Base-by-base conservation (phyloP, 2,797 vertebrate genomes). In the Urophycis tenuis region DNA sequence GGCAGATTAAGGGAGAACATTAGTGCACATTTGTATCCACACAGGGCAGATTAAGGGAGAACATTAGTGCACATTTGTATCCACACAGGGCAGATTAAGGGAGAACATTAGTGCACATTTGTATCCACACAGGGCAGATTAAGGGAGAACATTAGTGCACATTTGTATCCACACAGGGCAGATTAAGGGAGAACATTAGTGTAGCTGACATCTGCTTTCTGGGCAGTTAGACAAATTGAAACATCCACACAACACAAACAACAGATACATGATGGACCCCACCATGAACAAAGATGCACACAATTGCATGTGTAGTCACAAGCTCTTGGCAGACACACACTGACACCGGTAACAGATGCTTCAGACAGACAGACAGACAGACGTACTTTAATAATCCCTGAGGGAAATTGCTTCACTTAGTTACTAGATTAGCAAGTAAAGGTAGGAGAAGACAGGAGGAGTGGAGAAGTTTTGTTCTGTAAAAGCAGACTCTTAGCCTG, bases 1-100 rank as follows among this genome's bases (percentile, higher is more conserved):
- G 84, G 84, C 84, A 91, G 89, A 91, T 92, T 93, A 91, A 89
- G 86, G 88, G 91, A 91, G n/a, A n/a, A n/a, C n/a, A n/a, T n/a
- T n/a, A n/a, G n/a, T n/a, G 69, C 78, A 87, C 81, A 83, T 90
- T 89, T 90, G 87, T 88, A 79, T 84, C 83, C 76, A 81, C 74
- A 82, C 74, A 82, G 90, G 84, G 84, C 84, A 91, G 89, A 91
- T 92, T 93, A 91, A 89, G 86, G 88, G 91, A 91, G n/a, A n/a
- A n/a, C n/a, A n/a, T n/a, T n/a, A n/a, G n/a, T n/a, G 69, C 78
- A 87, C 81, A 83, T 90, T 89, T 90, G 87, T 88, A 79, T 84
- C 83, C 76, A 81, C 74, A 82, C 74, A 82, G 90, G 84, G 84
- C 84, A 91, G 89, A 91, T 92, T 93, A 91, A 89, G 86, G 88